Percentiles rank a stretch among this genome's conserved stretches.
Evolutionary conservation across 2,797 vertebrate genomes (phyloP).

Genomic region (Loris lydekkerianus): DNA sequence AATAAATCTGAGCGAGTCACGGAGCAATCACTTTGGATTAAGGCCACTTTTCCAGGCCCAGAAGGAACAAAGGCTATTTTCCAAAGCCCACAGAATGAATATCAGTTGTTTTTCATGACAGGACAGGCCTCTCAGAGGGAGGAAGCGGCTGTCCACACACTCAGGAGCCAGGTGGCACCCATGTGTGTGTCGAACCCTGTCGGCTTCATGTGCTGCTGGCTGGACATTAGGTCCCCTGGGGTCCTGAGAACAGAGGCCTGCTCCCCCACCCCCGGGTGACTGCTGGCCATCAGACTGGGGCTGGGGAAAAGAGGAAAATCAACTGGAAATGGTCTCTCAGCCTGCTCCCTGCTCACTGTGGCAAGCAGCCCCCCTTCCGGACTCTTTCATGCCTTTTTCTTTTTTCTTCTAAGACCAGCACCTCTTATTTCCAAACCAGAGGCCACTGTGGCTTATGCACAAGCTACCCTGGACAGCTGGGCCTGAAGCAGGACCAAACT

Average conservation of each 20-base stretch:
- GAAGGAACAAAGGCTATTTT: constrained; percentile 64
- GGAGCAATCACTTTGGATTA: constrained; percentile 77
- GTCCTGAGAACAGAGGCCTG: not conserved
- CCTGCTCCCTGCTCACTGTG: no score
- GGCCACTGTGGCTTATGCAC: no score
- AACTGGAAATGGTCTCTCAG: no score
- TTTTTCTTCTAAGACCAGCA: not conserved
- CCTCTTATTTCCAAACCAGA: not conserved
- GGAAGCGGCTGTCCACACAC: rapidly evolving
- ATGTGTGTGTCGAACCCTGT: not conserved
- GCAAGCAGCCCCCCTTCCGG: not conserved
- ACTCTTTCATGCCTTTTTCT: no score
- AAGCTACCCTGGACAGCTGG: not conserved
- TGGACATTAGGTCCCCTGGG: rapidly evolving
- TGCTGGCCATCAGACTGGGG: rapidly evolving
- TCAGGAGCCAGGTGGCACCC: not conserved
- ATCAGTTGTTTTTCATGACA: not conserved
- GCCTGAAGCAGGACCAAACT: not conserved
- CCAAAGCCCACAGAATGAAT: not conserved
- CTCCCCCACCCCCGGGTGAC: not conserved
- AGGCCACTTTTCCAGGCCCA: constrained; percentile 74
- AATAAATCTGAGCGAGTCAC: constrained; percentile 81
- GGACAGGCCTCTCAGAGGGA: not conserved
- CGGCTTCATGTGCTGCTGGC: not conserved
- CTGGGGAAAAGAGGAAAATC: rapidly evolving